These are phyloP conservation scores for Neoniphon sammara DNA, from an alignment of 2,797 vertebrate species.

Conservation along the genomic window DNA sequence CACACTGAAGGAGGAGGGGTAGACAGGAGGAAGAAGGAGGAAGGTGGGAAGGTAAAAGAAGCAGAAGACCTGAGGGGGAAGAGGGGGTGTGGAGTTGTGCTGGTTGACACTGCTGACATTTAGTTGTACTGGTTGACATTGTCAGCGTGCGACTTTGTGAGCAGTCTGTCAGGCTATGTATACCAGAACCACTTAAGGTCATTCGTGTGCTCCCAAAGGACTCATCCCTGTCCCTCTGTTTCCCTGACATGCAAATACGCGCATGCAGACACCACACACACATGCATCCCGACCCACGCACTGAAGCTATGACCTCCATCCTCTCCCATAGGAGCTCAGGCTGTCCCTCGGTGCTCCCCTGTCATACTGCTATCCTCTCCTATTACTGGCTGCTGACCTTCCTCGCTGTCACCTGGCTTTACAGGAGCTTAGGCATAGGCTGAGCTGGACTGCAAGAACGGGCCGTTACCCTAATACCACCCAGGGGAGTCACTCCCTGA, in stretches of 20 bases:
- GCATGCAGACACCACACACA: constrained; percentile 6
- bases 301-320: constrained; percentile 31
- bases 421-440: constrained; percentile 50
- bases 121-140: constrained; percentile 48
- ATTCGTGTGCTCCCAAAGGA: constrained; percentile 44
- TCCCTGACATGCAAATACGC: constrained; percentile 46
- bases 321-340: constrained; percentile 35
- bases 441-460: constrained; percentile 45
- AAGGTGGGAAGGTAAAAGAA: constrained; percentile 43
- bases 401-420: constrained; percentile 55
- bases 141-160: constrained; percentile 56
- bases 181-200: constrained; percentile 64
- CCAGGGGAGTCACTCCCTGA: constrained; percentile 28
- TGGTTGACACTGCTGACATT: constrained; percentile 61
- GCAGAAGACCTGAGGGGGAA: constrained; percentile 19
- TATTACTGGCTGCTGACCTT: constrained; percentile 58
- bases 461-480: constrained; percentile 31
- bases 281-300: constrained; percentile 24
- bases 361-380: constrained; percentile 55
- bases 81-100: constrained; percentile 38
- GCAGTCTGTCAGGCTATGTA: constrained; percentile 65
- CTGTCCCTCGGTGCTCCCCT: constrained; percentile 44
- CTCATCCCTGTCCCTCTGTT: constrained; percentile 21
- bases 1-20: constrained; percentile 8
- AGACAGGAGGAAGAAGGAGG: constrained; percentile 2